Base-by-base conservation (phyloP, 35 echinoderm and acorn worm species). In the Apostichopus japonicus region DNA sequence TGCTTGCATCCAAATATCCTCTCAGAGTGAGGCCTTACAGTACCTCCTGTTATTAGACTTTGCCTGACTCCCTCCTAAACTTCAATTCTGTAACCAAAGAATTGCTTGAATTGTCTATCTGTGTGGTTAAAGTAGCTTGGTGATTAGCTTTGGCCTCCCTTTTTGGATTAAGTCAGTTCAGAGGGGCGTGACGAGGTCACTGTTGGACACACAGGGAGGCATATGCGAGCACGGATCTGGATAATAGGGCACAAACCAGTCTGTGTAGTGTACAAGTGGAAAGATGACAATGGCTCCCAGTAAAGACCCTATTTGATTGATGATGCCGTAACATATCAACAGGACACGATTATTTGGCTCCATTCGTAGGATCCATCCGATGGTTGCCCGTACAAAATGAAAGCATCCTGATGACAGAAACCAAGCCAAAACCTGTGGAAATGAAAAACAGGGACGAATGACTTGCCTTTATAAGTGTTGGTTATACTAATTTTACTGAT, bases 211-310 rank as follows among this genome's bases (percentile, higher is more conserved):
- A 55, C 91, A 92, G n/a, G 25, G 23, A 10, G 75, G 13, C 56
- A 52, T 80, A 57, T 92, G 73, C 6, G 77, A 53, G 54, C 93
- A 94, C 9, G 93, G 88, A 84, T 91, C 88, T 5, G 55, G 72
- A 53, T 93, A 93, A 23, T 87, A 86, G 1, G 87, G 58, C 22
- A 90, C 70, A 62, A 94, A 94, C 63, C 89, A 77, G 33, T 91
- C 54, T 11, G 71, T 81, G 16, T 79, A 80, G 51, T 94, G 89
- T 4, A 94, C 93, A 21, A 94, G 7, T 24, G 93, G 93, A 73
- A 94, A 94, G 63, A 90, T 94, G 53, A 94, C 56, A 9, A 94
- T 10, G 9, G 93, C 93, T 21, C 93, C 93, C 7, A 94, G 11
- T 15, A 94, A 58, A 14, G 93, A 91, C 44, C 87, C 93, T 59